Percentiles rank a stretch among this genome's conserved stretches.
Conservation (phyloP, 1,140 invertebrate species). For the Globodera ellingtonae region DNA sequence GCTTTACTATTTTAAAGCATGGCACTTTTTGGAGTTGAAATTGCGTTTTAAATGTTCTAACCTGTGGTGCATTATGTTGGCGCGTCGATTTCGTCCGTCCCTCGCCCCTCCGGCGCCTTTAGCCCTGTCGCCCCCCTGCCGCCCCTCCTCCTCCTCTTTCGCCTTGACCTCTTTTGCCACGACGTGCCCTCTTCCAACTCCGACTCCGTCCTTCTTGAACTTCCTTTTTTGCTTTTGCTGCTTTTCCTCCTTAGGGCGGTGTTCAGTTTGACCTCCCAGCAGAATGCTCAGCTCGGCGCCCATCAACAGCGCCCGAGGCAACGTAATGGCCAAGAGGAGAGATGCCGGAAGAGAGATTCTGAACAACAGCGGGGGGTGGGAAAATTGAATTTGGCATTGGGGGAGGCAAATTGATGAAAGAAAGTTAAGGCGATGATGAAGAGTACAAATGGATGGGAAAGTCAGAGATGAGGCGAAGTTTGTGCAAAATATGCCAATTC, state of each 20-base stretch:
- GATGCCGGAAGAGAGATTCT: not conserved
- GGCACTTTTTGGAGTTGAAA: no score
- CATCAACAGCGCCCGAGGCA: conserved; percentile 12
- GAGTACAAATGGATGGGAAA: not conserved
- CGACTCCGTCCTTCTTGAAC: conserved; percentile 6
- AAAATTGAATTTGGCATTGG: conserved; percentile 10
- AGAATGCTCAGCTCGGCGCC: conserved; percentile 22
- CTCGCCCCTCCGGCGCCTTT: not conserved
- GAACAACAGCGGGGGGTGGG: not conserved
- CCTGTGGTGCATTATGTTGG: conserved; percentile 26
- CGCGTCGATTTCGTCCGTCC: not conserved
- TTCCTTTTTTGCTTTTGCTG: conserved; percentile 11
- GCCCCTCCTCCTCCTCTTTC: not conserved
- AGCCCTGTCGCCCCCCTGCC: not conserved
- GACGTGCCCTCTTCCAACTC: not conserved
- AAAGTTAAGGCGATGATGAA: not conserved
- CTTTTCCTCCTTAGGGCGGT: not conserved
- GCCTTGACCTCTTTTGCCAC: not conserved
- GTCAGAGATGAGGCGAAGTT: not conserved
- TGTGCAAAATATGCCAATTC: not conserved
- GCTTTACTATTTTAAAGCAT: no score
- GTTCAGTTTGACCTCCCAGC: not conserved
- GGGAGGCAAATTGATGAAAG: not conserved
- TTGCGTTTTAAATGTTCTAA: not conserved
- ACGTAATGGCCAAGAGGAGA: not conserved